A percentile compares a stretch with the other conserved stretches of the same genome.
Evolutionary conservation across 2,113 vertebrate genomes (phyloP).

Genomic region (Anguilla rostrata): DNA sequence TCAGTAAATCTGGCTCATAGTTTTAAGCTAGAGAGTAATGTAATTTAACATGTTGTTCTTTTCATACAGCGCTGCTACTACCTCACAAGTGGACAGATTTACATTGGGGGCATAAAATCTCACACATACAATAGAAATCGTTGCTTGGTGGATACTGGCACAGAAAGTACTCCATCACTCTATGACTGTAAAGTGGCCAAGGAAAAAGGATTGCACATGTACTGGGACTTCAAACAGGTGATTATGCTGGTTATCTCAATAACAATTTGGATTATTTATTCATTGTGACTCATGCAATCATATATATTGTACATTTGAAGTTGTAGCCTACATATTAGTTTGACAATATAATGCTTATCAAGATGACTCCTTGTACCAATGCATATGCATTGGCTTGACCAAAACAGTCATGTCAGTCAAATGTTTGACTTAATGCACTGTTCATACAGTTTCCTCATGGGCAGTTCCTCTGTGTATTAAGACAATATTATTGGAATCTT

Average conservation of each 20-base stretch:
- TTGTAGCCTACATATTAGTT: neutral
- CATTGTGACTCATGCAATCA: slow-evolving; percentile 17
- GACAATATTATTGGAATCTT: neutral
- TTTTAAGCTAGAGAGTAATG: neutral
- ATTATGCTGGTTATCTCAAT: neutral
- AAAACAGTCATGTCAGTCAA: no score
- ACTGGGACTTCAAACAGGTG: slow-evolving; percentile 73
- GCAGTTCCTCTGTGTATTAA: neutral
- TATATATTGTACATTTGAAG: neutral
- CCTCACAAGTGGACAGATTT: slow-evolving; percentile 46
- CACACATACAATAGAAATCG: slow-evolving; percentile 49
- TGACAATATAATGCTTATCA: neutral
- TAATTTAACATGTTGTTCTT: neutral
- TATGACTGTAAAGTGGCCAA: slow-evolving; percentile 49
- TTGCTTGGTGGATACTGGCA: slow-evolving; percentile 58
- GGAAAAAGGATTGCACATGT: slow-evolving; percentile 48
- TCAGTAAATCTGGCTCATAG: no score
- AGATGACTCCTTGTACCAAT: neutral
- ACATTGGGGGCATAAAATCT: slow-evolving; percentile 49
- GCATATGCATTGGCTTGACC: neutral
- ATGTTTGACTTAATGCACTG: no score
- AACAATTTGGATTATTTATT: neutral
- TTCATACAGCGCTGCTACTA: slow-evolving; percentile 48
- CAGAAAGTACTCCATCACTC: slow-evolving; percentile 39
- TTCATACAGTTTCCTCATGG: no score